These are phyloP conservation scores for Polypterus bichir DNA, from an alignment of 2,113 vertebrate genomes.

Conservation along the genomic window DNA sequence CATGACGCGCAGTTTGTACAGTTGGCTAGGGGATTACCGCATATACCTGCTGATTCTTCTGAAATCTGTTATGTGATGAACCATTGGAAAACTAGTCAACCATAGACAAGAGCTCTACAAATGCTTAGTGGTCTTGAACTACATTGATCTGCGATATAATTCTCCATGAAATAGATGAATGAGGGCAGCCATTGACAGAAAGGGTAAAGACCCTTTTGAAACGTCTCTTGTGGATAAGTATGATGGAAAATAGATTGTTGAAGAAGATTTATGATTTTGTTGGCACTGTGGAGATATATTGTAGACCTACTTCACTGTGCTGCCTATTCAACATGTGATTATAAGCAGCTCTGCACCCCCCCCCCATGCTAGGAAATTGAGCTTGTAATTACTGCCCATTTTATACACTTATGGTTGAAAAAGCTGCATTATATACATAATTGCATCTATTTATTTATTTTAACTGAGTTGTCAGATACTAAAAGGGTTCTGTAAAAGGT, in stretches of 20 bases:
- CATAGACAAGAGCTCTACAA: constrained; percentile 47
- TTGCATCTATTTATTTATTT: no score
- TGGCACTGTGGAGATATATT: constrained; percentile 29
- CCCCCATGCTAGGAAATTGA: constrained; percentile 26
- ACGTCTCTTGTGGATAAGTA: constrained; percentile 65
- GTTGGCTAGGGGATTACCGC: no score
- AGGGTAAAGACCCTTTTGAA: constrained; percentile 75
- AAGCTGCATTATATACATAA: no score
- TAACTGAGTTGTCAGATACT: no score
- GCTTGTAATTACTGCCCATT: constrained; percentile 25
- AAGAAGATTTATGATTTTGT: constrained; percentile 66
- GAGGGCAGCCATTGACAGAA: constrained; percentile 73
- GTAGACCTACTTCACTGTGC: constrained; percentile 10
- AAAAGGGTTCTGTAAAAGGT: no score
- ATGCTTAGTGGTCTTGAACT: constrained; percentile 67
- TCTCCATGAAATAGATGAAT: constrained; percentile 86
- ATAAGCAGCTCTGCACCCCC: constrained; percentile 23
- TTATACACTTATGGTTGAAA: not conserved
- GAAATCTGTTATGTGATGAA: no score
- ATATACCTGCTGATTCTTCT: no score
- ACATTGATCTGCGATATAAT: constrained; percentile 80
- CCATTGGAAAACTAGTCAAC: constrained; percentile 27
- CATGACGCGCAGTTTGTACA: no score
- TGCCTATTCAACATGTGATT: constrained; percentile 40
- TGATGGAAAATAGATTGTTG: constrained; percentile 65